These are phyloP conservation scores for Mugil cephalus DNA, from an alignment of 2,113 vertebrate genomes.

Conservation along the genomic window DNA sequence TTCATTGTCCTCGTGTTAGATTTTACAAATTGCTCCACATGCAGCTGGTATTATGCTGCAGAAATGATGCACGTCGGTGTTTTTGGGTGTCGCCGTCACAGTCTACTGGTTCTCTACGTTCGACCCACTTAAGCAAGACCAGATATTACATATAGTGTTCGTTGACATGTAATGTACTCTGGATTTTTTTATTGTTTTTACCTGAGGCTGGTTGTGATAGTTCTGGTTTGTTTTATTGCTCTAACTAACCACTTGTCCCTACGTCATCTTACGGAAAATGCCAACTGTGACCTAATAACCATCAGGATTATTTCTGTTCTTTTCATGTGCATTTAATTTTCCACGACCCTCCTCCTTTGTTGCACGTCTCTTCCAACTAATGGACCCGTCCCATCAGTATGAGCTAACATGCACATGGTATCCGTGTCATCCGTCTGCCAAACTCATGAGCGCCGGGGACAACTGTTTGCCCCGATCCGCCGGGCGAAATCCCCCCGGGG, in stretches of 20 bases:
- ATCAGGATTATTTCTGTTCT: no score
- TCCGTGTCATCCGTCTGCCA: no score
- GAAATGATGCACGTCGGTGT: background rate
- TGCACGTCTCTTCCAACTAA: no score
- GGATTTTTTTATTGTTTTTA: background rate
- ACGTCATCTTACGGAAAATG: background rate
- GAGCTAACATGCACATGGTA: no score
- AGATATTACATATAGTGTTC: background rate
- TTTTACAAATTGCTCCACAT: no score
- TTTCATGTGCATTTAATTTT: no score
- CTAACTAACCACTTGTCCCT: background rate
- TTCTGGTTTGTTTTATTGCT: constrained; percentile 6
- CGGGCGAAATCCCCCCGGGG: constrained; percentile 7
- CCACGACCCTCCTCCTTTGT: no score
- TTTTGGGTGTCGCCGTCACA: background rate
- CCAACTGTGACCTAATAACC: no score
- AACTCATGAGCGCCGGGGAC: background rate
- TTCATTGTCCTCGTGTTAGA: no score
- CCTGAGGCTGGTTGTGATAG: background rate
- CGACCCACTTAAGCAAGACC: background rate
- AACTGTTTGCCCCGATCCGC: background rate
- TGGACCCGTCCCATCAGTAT: no score
- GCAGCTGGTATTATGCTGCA: no score
- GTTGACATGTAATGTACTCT: background rate
- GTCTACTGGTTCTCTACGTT: background rate